Base-by-base conservation (phyloP, 2,888 invertebrate genomes). In the Meliscaeva auricollis region DNA sequence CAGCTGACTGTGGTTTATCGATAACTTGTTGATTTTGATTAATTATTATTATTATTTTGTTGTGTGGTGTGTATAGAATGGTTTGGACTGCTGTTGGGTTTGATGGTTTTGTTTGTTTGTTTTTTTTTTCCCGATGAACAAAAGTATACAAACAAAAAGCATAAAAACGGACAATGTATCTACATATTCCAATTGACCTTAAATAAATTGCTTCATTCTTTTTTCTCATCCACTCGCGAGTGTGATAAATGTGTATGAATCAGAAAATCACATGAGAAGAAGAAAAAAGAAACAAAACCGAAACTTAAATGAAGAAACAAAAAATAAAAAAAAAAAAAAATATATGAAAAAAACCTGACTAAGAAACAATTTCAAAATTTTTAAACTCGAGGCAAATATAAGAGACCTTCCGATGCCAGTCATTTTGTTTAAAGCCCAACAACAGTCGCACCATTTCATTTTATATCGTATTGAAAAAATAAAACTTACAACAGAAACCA, bases 361-460 rank as follows among this genome's bases (percentile, higher is more conserved):
- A 76, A 78, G 38, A 70, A 44, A 17, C 48, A 77, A 84, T 72
- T 79, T 84, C 79, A 84, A 84, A 74, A 75, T 60, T 70, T 66
- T 35, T 50, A 66, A 64, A 75, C 79, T 70, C 79, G 79, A 84
- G 83, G 79, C 79, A 66, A 70, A 84, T 38, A 32, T n/a, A 58
- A 79, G 69, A 84, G 79, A 80, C 80, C 80, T 84, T 84, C 80
- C 80, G 75, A 70, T 84, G 84, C 68, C 80, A 84, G 79, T 84
- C 75, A 84, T 26, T 79, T 72, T 75, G 68, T 72, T 76, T 76
- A 58, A n/a, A 68, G 68, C 52, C 52, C 48, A 44, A 62, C 66
- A 66, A 22, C 60, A 84, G 79, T 75, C 79, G 35, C 70, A 83
- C 38, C 62, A 54, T 73, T 54, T 73, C 41, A 54, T 46, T 20